Evolutionary conservation across 2,113 vertebrate species (phyloP).

Genomic region (Salvelinus namaycush): DNA sequence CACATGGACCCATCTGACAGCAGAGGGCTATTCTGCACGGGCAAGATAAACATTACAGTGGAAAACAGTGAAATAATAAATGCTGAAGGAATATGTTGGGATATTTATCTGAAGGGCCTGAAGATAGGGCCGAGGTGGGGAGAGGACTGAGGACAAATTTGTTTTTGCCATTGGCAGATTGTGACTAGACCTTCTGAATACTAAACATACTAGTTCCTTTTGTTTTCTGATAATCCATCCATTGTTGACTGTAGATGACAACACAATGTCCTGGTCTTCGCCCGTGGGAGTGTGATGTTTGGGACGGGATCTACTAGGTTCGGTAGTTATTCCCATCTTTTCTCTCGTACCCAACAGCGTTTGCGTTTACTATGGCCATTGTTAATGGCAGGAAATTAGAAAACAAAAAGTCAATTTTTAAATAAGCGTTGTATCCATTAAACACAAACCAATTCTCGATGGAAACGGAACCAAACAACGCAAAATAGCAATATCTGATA

Average conservation of each 20-base stretch:
- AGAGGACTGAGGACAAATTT: background rate
- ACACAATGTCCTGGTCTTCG: conserved; percentile 11
- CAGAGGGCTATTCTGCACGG: conserved; percentile 56
- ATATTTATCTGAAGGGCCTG: conserved; percentile 54
- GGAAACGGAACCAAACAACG: background rate
- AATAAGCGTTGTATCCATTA: background rate
- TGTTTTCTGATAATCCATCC: background rate
- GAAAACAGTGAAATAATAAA: conserved; percentile 58
- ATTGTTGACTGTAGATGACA: conserved; percentile 2
- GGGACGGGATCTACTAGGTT: background rate
- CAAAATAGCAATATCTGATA: conserved; percentile 14
- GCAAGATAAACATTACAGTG: conserved; percentile 67
- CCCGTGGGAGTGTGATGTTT: background rate
- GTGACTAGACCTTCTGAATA: background rate
- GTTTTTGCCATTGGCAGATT: background rate
- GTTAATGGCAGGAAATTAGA: background rate
- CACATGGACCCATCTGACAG: conserved; percentile 40
- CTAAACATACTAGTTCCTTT: background rate
- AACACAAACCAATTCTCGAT: conserved; percentile 13
- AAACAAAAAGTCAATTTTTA: conserved; percentile 6
- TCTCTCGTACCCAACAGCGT: background rate
- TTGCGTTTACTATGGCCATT: background rate
- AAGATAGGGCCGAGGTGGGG: background rate
- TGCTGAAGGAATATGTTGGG: conserved; percentile 47
- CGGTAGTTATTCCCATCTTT: background rate